Conservation (phyloP, 2,797 vertebrate genomes). For the Eulemur coronatus region DNA sequence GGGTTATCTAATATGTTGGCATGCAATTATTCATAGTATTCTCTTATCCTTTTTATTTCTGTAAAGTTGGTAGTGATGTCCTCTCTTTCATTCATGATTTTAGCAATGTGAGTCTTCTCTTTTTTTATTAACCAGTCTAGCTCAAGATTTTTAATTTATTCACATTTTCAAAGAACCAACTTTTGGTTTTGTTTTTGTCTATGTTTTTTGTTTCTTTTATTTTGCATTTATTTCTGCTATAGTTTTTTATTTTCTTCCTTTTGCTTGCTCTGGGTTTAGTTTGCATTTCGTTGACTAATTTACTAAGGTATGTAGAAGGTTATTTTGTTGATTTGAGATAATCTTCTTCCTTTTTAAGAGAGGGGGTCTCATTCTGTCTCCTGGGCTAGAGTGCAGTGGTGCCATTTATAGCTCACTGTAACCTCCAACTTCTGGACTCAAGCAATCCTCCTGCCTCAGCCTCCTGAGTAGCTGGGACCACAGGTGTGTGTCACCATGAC, state of each 20-base stretch:
- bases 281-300: not conserved
- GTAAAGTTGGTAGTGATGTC: not conserved
- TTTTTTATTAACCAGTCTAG: not conserved
- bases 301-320: not conserved
- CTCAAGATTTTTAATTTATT: not conserved
- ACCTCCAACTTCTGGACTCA: too few relatives aligned
- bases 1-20: not conserved
- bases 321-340: not conserved
- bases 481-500: too few relatives aligned
- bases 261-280: not conserved
- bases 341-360: too few relatives aligned
- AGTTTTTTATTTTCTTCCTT: not conserved
- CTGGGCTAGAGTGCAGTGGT: too few relatives aligned
- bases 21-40: not conserved
- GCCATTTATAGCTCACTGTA: too few relatives aligned
- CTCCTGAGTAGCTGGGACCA: too few relatives aligned
- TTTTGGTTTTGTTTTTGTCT: not conserved
- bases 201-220: not conserved
- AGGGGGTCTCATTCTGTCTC: too few relatives aligned
- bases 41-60: not conserved
- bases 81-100: not conserved
- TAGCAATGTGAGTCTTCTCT: not conserved
- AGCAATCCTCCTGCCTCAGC: too few relatives aligned
- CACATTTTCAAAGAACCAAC: not conserved
- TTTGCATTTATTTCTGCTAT: not conserved